Conservation (phyloP, 2,888 invertebrate species). For the Autographa gamma region DNA sequence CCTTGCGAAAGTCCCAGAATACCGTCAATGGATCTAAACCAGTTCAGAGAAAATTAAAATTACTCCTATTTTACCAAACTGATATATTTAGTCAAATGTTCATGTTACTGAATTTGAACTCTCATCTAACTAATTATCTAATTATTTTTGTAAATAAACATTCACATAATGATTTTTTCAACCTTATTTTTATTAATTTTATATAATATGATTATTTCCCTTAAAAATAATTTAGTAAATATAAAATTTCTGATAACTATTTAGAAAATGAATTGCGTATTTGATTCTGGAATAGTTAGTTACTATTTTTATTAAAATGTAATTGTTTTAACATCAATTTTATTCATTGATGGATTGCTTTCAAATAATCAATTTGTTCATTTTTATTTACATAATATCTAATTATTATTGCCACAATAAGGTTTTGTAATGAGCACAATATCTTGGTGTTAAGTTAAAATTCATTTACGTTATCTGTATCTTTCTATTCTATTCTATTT, state of each 20-base stretch:
- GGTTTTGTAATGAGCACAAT: slow-evolving; percentile 12
- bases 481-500: slow-evolving; percentile 16
- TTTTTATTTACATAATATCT: no score
- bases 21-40: slow-evolving; percentile 90
- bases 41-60: slow-evolving; percentile 87
- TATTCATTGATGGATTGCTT: background rate
- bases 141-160: no score
- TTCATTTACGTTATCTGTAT: slow-evolving; percentile 43
- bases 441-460: slow-evolving; percentile 51
- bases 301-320: no score
- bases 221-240: no score
- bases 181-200: no score
- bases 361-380: slow-evolving; percentile 11
- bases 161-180: no score
- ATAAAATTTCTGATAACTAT: no score
- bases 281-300: background rate
- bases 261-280: background rate
- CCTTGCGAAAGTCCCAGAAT: slow-evolving; percentile 89
- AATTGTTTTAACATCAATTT: slow-evolving; percentile 7
- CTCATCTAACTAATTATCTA: slow-evolving; percentile 20
- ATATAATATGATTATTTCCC: no score
- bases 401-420: slow-evolving; percentile 35
- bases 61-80: slow-evolving; percentile 5
- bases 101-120: slow-evolving; percentile 13
- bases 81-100: slow-evolving; percentile 26